Evolutionary conservation across 1,140 invertebrate genomes (phyloP), one percentile per base, ranked within the genome.

Genomic region (Manduca sexta): DNA sequence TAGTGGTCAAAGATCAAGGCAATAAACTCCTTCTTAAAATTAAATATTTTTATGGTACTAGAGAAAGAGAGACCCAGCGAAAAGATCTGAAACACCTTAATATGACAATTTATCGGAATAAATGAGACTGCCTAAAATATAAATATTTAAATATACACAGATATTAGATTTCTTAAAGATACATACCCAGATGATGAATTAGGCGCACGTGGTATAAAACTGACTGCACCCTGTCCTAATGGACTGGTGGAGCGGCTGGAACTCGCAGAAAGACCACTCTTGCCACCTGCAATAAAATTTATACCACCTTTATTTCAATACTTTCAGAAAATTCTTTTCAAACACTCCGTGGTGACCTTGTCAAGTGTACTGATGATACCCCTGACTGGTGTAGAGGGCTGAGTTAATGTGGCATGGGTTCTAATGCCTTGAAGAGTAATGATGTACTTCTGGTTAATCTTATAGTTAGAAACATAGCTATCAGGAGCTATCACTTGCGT

Each of bases 161-260:
- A n/a, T 12, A 26, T 18, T 41, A 18, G 13, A n/a, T 37, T 39
- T 31, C 29, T 43, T 17, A 21, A n/a, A 29, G 30, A 43, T 21
- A 44, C 64, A 49, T 60, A 85, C 82, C 82, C 82, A 16, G 79
- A 81, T 35, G 79, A 74, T 39, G 80, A 80, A 17, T 60, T 62
- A 12, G 80, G 80, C 15, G 77, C 78, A 29, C 82, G 64, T 13
- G 82, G 82, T 74, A 85, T 85, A 45, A 84, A 85, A 47, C 80
- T 84, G 21, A 81, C 65, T 12, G 69, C 67, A 39, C 83, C 69
- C 56, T 82, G 80, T 42, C 76, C 76, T 52, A 84, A 56, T 17
- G 86, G 86, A 56, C 86, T 87, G 7, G 83, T 87, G 13, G 86
- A 87, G 3, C 86, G 69, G 65, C 86, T 87, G 44, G 86, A 87